phyloP scores from a whole-genome alignment of 2,113 vertebrate species.

The Sceloporus undulatus region DNA sequence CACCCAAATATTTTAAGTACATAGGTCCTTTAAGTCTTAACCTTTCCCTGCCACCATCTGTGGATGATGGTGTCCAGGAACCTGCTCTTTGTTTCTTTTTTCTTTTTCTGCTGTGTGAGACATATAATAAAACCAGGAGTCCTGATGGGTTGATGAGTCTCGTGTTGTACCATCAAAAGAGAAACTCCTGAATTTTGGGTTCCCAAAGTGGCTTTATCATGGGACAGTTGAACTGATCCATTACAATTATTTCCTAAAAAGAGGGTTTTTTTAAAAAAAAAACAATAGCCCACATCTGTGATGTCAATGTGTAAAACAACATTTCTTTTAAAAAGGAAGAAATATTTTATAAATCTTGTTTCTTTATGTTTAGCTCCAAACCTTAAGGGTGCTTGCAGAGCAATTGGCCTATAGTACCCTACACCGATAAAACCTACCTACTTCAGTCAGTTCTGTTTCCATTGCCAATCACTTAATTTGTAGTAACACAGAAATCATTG shows the following conservation, averaged over 20 bases:
- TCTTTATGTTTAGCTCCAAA: neutral
- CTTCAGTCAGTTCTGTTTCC: neutral
- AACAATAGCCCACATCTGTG: neutral
- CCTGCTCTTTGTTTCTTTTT: neutral
- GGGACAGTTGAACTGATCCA: neutral
- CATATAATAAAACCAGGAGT: neutral
- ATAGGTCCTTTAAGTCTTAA: too few relatives aligned
- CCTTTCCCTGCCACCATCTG: too few relatives aligned
- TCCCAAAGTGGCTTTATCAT: constrained; percentile 10
- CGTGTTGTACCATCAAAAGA: neutral
- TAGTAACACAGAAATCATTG: neutral
- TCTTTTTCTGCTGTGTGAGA: neutral
- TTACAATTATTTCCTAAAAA: constrained; percentile 3
- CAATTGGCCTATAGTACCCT: neutral
- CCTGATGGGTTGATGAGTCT: neutral
- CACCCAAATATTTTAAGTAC: too few relatives aligned
- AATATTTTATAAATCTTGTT: constrained; percentile 4
- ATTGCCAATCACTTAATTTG: neutral
- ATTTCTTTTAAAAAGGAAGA: neutral
- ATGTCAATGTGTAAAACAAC: neutral
- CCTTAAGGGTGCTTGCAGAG: neutral
- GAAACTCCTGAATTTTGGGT: neutral
- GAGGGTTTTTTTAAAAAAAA: too few relatives aligned
- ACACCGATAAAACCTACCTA: neutral
- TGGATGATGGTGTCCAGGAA: neutral